Percentiles rank a stretch among this genome's conserved stretches.
Evolutionary conservation across 2,888 invertebrate species (phyloP).

Genomic region (Halictus ligatus): DNA sequence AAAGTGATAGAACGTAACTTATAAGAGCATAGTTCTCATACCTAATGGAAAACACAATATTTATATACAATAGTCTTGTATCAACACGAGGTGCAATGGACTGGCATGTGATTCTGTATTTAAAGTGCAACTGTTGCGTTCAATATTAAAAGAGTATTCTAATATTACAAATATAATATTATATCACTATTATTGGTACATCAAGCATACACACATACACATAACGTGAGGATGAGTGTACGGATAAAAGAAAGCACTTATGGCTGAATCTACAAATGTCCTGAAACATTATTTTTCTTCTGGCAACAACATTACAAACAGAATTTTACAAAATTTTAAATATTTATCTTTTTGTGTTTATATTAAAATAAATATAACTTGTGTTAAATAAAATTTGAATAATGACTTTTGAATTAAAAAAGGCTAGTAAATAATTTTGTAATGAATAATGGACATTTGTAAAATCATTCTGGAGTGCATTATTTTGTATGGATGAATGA

Average conservation of each 20-base stretch:
- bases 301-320: not conserved
- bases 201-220: constrained; percentile 56
- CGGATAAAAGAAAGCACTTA: not conserved
- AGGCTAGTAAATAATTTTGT: not conserved
- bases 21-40: constrained; percentile 62
- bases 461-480: constrained; percentile 2
- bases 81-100: constrained; percentile 76
- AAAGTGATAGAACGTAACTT: constrained; percentile 37
- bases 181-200: constrained; percentile 73
- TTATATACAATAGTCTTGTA: constrained; percentile 68
- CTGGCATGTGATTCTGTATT: constrained; percentile 82
- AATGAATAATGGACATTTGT: constrained; percentile 6
- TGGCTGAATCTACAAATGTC: constrained; percentile 1
- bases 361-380: not conserved
- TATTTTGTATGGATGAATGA: constrained; percentile 66
- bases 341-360: not conserved
- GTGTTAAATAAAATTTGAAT: not conserved
- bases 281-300: not conserved
- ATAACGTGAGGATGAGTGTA: constrained; percentile 17
- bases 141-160: constrained; percentile 80
- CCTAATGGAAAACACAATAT: constrained; percentile 64
- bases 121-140: constrained; percentile 81
- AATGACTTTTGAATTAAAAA: not conserved
- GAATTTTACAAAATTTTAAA: not conserved
- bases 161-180: constrained; percentile 78